Evolutionary conservation across 2,888 invertebrate species (phyloP), one percentile per base, ranked within the genome.

Genomic region (Polymixis flavicincta): DNA sequence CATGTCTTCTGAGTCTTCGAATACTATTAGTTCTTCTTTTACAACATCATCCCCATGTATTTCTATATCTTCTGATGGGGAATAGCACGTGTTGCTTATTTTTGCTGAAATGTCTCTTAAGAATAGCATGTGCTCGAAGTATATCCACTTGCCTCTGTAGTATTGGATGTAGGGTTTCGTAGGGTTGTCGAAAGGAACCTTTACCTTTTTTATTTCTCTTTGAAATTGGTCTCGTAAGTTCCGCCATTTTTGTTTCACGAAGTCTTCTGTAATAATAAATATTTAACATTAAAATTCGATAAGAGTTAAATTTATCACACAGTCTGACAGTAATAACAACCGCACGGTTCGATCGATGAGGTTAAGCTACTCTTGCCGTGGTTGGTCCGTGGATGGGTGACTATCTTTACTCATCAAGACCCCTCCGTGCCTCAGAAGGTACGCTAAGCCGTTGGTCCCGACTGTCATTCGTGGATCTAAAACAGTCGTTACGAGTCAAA

Each of bases 231-330:
- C 90, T 65, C 89, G 76, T 50, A 90, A 72, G 50, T 88, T 88
- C 1, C 88, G 86, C 90, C 90, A 90, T 83, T 88, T 89, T 37
- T 86, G 81, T 78, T 87, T 90, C 2, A 90, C 50, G 54, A 77
- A 82, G 13, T 85, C 78, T 55, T 88, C 90, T 90, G 89, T 3
- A 85, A 85, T 61, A 79, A 76, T 14, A 6, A 32, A 45, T 0
- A 64, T 2, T 19, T 5, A 48, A 42, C 19, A 11, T 64, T 22
- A 22, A 11, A 59, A 22, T 14, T 25, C 7, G 37, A 32, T 11
- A 48, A 25, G 19, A 13, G 13, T 28, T 32, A 6, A 32, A 32
- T 22, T 6, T 7, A 32, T 32, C 28, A 22, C 7, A 57, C 19
- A 48, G 48, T 17, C 48, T 48, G 17, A 45, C 42, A 45, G 42